Evolutionary conservation across 2,797 vertebrate genomes (phyloP), one percentile per base, ranked within the genome.

Genomic region (Scomberomorus guttatus): DNA sequence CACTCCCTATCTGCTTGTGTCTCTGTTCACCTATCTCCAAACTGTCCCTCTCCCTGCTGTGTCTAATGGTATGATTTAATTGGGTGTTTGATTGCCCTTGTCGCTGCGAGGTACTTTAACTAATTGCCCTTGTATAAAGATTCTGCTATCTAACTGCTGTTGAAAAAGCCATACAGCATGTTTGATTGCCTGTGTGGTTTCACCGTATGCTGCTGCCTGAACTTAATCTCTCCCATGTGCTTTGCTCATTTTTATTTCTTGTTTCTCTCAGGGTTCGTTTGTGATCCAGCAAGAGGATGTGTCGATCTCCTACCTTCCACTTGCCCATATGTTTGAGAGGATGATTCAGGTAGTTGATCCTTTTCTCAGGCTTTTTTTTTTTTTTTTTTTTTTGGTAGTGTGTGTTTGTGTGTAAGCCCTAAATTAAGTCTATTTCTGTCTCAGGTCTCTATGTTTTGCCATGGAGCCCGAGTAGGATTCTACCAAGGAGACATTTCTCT

Each of bases 311-410:
- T 96, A 96, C 92, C 91, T 96, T 86, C 96, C 95, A 1, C 95
- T 96, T 37, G 95, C 95, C 27, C 95, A 96, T 90, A 96, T 96
- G 95, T 96, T 96, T 67, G 96, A 96, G 89, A 93, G 95, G 84
- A 95, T 96, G 96, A 96, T 95, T 80, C 95, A 96, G 95, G 95
- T 96, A 87, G 64, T 39, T 20, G 37, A 78, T 24, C 46, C 10
- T 59, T 32, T 56, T 29, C 18, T 52, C 52, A 5, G 44, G 39
- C 48, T 25, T 17, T 25, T 17, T 6, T 65, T 22, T 42, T 7
- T 57, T n/a, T 52, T 24, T 32, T 25, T 50, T 7, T 62, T 39
- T 13, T 2, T 24, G 32, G 22, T 3, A 3, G 2, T n/a, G 11
- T 25, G n/a, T 51, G 37, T 71, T n/a, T 64, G 56, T 37, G 24